Base-by-base conservation (phyloP, 2,888 invertebrate species). In the Pardosa pseudoannulata region DNA sequence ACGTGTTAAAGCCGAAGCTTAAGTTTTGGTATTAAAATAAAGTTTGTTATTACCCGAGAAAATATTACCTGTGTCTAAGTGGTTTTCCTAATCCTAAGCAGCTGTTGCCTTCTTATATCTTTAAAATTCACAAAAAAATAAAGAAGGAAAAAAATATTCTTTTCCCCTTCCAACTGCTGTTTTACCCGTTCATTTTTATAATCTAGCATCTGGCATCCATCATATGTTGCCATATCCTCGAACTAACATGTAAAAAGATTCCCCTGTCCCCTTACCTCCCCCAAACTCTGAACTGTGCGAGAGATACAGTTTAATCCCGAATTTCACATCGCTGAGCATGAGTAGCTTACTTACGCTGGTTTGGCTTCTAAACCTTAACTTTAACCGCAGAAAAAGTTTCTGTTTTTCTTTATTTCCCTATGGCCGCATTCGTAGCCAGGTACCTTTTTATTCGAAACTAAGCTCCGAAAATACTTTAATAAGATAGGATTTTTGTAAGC, bases 161-260 rank as follows among this genome's bases (percentile, higher is more conserved):
- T 46, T 13, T 46, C 11, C 36, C 11, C 11, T 11, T 36, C n/a
- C n/a, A 3, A 19, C 5, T 56, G 19, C 9, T 6, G 41, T 13
- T 46, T 6, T 16, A 16, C 41, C 16, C 56, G 3, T 56, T 56
- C 56, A 56, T 56, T 6, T 56, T 56, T 56, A 56, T 56, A 56
- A 56, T 23, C 23, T 23, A 19, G 56, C 56, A 56, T 56, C 19
- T 56, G 56, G 56, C 56, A 56, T 56, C 23, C 56, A 56, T 56
- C 56, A 56, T 56, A 6, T 23, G 56, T 56, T 56, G 56, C 56
- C 56, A 56, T 19, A 23, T 23, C 23, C 23, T 23, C n/a, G 23
- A 56, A 56, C 13, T 56, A 56, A 56, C 23, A 56, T 56, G 56
- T 23, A 56, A 56, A 56, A 56, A 56, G 19, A 23, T 23, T n/a